phyloP scores from a whole-genome alignment of 2,888 invertebrate species.

The Strigamia transsilvanica region DNA sequence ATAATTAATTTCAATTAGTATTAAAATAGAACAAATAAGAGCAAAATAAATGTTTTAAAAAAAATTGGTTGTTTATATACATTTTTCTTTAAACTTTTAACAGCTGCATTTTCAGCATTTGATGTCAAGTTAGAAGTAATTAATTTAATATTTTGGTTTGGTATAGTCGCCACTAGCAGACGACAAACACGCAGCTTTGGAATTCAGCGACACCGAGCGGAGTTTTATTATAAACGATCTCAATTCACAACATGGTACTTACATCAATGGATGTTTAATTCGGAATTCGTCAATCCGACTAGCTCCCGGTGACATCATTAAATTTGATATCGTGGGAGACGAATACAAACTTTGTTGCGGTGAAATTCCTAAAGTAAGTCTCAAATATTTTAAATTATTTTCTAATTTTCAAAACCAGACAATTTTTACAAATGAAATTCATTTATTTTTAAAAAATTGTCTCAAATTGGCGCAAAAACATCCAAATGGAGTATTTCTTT shows the following conservation, averaged over 20 bases:
- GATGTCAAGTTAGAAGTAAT: no score
- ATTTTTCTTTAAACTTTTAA: not conserved
- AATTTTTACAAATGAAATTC: no score
- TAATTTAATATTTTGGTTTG: not conserved
- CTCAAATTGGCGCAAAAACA: no score
- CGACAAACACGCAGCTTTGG: slow-evolving; percentile 34
- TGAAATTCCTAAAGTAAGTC: slow-evolving; percentile 45
- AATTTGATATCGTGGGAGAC: slow-evolving; percentile 20
- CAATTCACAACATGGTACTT: slow-evolving; percentile 32
- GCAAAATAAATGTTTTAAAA: not conserved
- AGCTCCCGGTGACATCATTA: slow-evolving; percentile 42
- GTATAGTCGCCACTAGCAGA: slow-evolving; percentile 34
- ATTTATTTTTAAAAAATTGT: no score
- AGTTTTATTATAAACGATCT: slow-evolving; percentile 44
- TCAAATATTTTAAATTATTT: not conserved
- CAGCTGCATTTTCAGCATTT: no score
- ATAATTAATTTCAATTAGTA: slow-evolving; percentile 20
- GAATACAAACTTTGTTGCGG: slow-evolving; percentile 39
- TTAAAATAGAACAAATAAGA: not conserved
- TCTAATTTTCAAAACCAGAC: not conserved
- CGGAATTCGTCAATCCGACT: slow-evolving; percentile 34
- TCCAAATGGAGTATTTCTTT: no score
- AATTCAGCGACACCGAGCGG: slow-evolving; percentile 50
- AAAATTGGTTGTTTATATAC: not conserved
- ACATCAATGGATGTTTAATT: slow-evolving; percentile 40